These are phyloP conservation scores for Polyodon spathula DNA, from an alignment of 2,113 vertebrate genomes.

Conservation along the genomic window DNA sequence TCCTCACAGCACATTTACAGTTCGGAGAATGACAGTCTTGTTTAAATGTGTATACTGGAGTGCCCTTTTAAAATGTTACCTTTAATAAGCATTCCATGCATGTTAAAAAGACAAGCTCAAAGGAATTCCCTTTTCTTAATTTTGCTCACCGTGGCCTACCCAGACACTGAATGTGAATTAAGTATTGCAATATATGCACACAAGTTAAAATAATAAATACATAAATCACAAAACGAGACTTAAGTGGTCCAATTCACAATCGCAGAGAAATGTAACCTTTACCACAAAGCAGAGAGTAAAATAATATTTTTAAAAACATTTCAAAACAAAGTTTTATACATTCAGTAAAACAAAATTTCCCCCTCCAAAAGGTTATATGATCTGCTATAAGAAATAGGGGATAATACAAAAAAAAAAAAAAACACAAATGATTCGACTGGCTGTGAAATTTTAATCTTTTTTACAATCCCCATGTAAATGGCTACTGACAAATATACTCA, in stretches of 20 bases:
- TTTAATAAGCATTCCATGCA: conserved; percentile 18
- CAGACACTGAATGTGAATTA: conserved; percentile 12
- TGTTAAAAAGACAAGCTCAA: conserved; percentile 10
- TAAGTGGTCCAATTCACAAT: too few species aligned
- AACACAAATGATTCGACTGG: conserved; percentile 14
- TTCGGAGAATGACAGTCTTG: neutral
- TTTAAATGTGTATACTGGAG: too few species aligned
- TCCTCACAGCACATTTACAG: neutral
- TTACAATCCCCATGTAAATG: conserved; percentile 22
- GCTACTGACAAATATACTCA: conserved; percentile 32
- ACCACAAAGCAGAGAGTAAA: too few species aligned
- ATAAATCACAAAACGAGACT: too few species aligned
- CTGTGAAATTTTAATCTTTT: conserved; percentile 25
- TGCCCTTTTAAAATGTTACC: neutral
- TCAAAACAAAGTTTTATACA: too few species aligned
- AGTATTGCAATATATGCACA: too few species aligned
- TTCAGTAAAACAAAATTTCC: neutral
- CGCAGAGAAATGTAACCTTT: too few species aligned
- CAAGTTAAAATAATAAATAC: too few species aligned
- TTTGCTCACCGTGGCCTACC: conserved; percentile 10
- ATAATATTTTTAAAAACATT: too few species aligned
- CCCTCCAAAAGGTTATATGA: neutral
- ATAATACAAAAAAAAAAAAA: conserved; percentile 16
- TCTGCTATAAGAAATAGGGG: neutral
- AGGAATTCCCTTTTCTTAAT: conserved; percentile 22